Evolutionary conservation across 2,797 vertebrate genomes (phyloP), one percentile per base, ranked within the genome.

Genomic region (Apodemus agrarius): DNA sequence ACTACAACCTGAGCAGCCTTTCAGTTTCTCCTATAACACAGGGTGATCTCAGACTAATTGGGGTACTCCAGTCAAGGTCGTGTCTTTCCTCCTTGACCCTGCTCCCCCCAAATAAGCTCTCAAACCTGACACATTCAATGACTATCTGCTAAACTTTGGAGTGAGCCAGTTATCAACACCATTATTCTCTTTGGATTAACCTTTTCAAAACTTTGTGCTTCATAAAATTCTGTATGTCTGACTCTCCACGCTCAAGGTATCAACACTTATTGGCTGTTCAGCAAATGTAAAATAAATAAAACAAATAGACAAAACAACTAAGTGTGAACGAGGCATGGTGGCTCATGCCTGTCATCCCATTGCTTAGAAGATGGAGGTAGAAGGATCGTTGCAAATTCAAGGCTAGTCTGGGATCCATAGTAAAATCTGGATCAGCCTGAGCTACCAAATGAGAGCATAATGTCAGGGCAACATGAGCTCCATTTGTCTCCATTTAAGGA

Each of bases 101-200:
- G n/a, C 75, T 3, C 6, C 40, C 57, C 65, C 76, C 6, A 52
- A 31, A n/a, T 4, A 54, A 86, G 34, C 16, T 88, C 84, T 84
- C 57, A 43, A 69, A 72, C 14, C 63, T 22, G n/a, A 92, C 43
- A 40, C 5, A 17, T 14, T 75, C 82, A 90, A 7, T 72, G 46
- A 88, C 52, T 75, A 78, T 61, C 84, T 94, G 26, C 37, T 88
- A 90, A 90, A 54, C 91, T 76, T 46, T 34, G 74, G 52, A 85
- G 91, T 75, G 46, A 94, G 54, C 46, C 24, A 52, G 26, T 43
- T 10, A 76, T 91, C 10, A 52, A n/a, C 65, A 81, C 5, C 52
- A 34, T 31, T 93, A 6, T 49, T 93, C 46, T 96, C 57, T 88
- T 19, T 19, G 13, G 76, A 89, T 91, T 87, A 88, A 9, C 4